Base-by-base conservation (phyloP, 92 coral and sea anemone genomes). In the Anthopleura xanthogrammica region DNA sequence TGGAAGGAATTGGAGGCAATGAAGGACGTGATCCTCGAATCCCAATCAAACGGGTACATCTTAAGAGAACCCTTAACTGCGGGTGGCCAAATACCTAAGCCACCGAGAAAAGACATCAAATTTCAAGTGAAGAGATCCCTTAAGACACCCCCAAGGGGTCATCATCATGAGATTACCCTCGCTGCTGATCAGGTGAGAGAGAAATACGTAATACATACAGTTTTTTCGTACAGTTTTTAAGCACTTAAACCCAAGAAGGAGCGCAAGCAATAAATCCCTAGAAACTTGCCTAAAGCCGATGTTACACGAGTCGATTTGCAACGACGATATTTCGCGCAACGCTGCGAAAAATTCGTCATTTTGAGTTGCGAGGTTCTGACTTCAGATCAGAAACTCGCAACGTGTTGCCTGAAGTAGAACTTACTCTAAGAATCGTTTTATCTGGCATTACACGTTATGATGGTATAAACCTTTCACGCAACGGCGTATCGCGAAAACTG, bases 1-100 rank as follows among this genome's bases (percentile, higher is more conserved):
- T 93, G 98, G 98, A 93, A 91, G 82, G 98, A 93, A 70, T 83
- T 93, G n/a, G 93, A 93, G 57, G 98, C 98, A 4, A 60, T 89
- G 9, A 92, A 92, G 75, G 98, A 93, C 52, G 42, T 93, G 42
- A 77, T 93, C 46, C 85, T 91, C 85, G 85, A 93, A 77, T 91
- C 97, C 54, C 85, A 89, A 75, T 72, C 93, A 23, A 82, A 81
- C 72, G 91, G 87, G 17, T 86, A 81, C 79, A 77, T 87, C 77
- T 92, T 87, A 78, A 75, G 88, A 16, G 95, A 93, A 83, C 90
- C 65, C 13, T 60, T 60, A 5, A 60, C 54, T 5, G 54, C 54
- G 11, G 65, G 22, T 17, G 65, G 65, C n/a, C 65, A 14, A 60
- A 20, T 20, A 16, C 65, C 65, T 5, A 60, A 82, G 20, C 90